Base-by-base conservation (phyloP, 2,888 invertebrate species). In the Eulithis prunata region DNA sequence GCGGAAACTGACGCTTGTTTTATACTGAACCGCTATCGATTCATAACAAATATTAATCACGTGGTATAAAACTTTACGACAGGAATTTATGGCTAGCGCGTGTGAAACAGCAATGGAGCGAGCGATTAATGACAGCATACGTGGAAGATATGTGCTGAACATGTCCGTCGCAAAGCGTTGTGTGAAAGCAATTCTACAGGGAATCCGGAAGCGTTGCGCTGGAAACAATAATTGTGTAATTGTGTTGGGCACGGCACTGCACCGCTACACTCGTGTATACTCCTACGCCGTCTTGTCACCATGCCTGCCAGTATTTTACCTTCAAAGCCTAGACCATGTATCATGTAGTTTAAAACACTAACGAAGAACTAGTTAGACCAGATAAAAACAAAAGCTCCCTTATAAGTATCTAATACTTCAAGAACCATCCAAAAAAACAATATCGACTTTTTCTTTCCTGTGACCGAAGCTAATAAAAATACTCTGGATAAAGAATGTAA, bases 191-290 rank as follows among this genome's bases (percentile, higher is more conserved):
- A 88, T 87, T 86, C 83, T 84, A 75, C 61, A 85, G 88, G 84
- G 89, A 91, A 88, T 90, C 91, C 89, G 90, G 89, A 90, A 90
- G 84, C 83, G 77, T 78, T 76, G 78, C 78, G 75, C 74, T 78
- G 81, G 78, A 79, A 83, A 79, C 83, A 77, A 80, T 89, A 88
- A 90, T 90, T 88, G 87, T 88, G 87, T 86, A 89, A 89, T 88
- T 85, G 87, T 85, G 83, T 82, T 84, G 84, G 85, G 78, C 80
- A 84, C 85, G 84, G 73, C 59, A 62, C 41, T 62, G 68, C 62
- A 62, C 65, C 49, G 70, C 61, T 57, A 49, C 46, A 51, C 46
- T 47, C 45, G 21, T 52, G 45, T 66, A 51, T 38, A 54, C 41
- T 57, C 36, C 56, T 32, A 46, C 38, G 45, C 14, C 14, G 59